Conservation (phyloP, 2,888 invertebrate species). For the Phaonia tiefii region DNA sequence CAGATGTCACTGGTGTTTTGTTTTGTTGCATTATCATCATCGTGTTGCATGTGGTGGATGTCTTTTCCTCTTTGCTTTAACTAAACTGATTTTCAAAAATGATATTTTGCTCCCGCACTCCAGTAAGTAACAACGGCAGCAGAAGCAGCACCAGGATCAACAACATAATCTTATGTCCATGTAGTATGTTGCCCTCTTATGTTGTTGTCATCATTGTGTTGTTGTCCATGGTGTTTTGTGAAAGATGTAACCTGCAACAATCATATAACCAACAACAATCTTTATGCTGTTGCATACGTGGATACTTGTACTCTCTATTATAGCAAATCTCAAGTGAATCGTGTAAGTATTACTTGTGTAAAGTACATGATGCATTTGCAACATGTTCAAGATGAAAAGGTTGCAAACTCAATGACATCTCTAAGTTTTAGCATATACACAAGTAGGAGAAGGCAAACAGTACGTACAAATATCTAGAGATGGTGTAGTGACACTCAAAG, state of each 20-base stretch:
- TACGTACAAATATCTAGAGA: no score
- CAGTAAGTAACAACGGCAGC: no score
- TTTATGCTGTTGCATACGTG: no score
- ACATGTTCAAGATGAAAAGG: slow-evolving; percentile 23
- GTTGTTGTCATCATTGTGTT: slow-evolving; percentile 35
- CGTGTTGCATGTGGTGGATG: slow-evolving; percentile 8
- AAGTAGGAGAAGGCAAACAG: not conserved
- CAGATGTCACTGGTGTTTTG: slow-evolving; percentile 39
- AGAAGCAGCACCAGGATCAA: slow-evolving; percentile 48
- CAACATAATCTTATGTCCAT: not conserved
- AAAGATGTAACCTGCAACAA: not conserved
- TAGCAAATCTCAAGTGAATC: no score
- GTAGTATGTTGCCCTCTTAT: no score
- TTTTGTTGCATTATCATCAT: slow-evolving; percentile 56
- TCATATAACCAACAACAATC: no score
- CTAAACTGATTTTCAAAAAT: slow-evolving; percentile 67
- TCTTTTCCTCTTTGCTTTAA: slow-evolving; percentile 20
- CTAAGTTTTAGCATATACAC: slow-evolving; percentile 31
- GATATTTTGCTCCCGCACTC: slow-evolving; percentile 71
- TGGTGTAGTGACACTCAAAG: no score
- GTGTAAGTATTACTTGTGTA: slow-evolving; percentile 12
- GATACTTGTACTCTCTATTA: no score
- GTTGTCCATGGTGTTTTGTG: not conserved
- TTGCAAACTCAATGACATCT: slow-evolving; percentile 58
- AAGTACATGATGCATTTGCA: slow-evolving; percentile 2